Evolutionary conservation across 2,113 vertebrate species (phyloP).

Genomic region (Rattus rattus): DNA sequence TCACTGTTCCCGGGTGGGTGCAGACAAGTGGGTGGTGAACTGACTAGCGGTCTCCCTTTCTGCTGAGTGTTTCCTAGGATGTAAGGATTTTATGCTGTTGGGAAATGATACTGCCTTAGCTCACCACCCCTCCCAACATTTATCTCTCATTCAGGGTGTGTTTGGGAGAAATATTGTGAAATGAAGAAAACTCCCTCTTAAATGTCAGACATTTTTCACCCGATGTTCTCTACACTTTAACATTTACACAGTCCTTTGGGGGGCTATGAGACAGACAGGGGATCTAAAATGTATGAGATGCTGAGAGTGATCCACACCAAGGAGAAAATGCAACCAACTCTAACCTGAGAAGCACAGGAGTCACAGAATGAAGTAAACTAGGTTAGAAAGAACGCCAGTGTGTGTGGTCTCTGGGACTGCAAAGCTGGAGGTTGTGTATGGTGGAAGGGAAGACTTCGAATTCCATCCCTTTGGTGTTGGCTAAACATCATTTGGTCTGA

Average conservation of each 20-base stretch:
- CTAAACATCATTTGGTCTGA: background rate
- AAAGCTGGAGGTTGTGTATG: background rate
- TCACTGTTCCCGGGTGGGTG: slow-evolving; percentile 30
- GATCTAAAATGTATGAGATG: background rate
- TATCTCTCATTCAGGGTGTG: slow-evolving; percentile 42
- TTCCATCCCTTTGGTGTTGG: background rate
- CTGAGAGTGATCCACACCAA: background rate
- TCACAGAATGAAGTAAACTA: background rate
- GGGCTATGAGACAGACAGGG: background rate
- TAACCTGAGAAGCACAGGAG: background rate
- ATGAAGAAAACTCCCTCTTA: slow-evolving; percentile 44
- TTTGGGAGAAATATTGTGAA: slow-evolving; percentile 59
- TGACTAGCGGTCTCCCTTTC: background rate
- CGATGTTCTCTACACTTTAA: slow-evolving; percentile 10
- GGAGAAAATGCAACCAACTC: background rate
- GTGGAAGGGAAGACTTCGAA: background rate
- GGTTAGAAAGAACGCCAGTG: background rate
- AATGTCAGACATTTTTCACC: background rate
- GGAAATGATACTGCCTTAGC: slow-evolving; percentile 19
- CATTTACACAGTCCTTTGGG: background rate
- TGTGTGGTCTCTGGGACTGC: background rate
- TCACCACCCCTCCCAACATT: slow-evolving; percentile 51
- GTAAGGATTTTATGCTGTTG: background rate
- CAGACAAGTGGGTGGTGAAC: background rate
- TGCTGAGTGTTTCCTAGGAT: background rate